Evolutionary conservation across 2,797 vertebrate genomes (phyloP).

Genomic region (Parambassis ranga): DNA sequence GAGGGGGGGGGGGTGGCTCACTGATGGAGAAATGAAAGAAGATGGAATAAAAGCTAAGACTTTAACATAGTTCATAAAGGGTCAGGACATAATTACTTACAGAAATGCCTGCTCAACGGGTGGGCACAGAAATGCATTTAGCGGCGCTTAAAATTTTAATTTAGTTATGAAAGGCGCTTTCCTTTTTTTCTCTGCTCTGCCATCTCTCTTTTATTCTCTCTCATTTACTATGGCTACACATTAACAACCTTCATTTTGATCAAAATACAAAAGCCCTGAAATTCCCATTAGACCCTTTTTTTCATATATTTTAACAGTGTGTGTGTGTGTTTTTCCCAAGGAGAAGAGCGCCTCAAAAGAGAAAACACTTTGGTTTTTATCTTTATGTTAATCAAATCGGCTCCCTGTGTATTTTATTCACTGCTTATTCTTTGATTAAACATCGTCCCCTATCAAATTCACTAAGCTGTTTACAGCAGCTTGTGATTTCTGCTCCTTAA

Average conservation of each 20-base stretch:
- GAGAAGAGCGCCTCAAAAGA: conserved; percentile 51
- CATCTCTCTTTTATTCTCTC: conserved; percentile 12
- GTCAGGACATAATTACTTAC: conserved; percentile 64
- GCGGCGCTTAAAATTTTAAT: conserved; percentile 61
- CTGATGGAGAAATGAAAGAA: conserved; percentile 27
- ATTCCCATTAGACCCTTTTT: conserved; percentile 61
- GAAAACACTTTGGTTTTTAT: conserved; percentile 39
- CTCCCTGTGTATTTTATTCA: conserved; percentile 29
- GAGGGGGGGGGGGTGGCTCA: no score
- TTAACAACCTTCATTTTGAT: conserved; percentile 66
- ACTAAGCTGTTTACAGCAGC: conserved; percentile 39
- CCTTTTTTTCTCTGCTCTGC: neutral
- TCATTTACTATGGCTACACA: conserved; percentile 53
- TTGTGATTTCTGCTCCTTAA: conserved; percentile 32
- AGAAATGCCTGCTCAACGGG: conserved; percentile 62
- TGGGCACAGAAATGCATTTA: conserved; percentile 65
- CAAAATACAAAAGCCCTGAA: conserved; percentile 63
- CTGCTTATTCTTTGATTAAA: conserved; percentile 59
- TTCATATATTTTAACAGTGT: conserved; percentile 12
- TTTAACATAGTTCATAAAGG: conserved; percentile 49
- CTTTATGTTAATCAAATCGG: conserved; percentile 62
- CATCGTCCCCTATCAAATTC: conserved; percentile 33
- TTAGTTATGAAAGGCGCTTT: conserved; percentile 55
- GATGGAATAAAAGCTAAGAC: conserved; percentile 50
- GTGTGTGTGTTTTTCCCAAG: conserved; percentile 26